Evolutionary conservation across 2,888 invertebrate species (phyloP).

Genomic region (Dolichopus griseipennis): DNA sequence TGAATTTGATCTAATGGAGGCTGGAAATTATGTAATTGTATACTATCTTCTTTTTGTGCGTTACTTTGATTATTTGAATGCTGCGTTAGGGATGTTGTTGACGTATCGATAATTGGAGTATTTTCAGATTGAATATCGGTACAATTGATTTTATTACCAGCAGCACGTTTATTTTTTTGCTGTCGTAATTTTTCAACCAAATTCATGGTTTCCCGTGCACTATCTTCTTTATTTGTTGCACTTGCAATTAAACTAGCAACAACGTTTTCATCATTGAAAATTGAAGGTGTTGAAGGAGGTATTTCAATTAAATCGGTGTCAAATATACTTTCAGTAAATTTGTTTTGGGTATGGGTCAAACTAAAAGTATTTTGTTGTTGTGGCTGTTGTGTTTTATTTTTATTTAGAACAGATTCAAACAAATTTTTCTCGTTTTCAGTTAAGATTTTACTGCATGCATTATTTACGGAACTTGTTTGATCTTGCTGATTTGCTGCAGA

Average conservation of each 20-base stretch:
- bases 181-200: conserved; percentile 73
- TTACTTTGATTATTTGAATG: not conserved
- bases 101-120: not conserved
- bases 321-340: conserved; percentile 2
- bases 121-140: not conserved
- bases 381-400: not conserved
- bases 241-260: conserved; percentile 12
- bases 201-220: conserved; percentile 72
- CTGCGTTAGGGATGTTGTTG: not conserved
- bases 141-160: not conserved
- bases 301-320: not conserved
- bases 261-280: conserved; percentile 17
- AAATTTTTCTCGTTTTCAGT: conserved; percentile 12
- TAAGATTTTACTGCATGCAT: not conserved
- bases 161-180: conserved; percentile 47
- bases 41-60: not conserved
- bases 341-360: conserved; percentile 18
- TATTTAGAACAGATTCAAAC: conserved; percentile 12
- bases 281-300: conserved; percentile 8
- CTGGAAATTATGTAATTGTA: conserved; percentile 25
- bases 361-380: conserved; percentile 14
- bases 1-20: conserved; percentile 40
- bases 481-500: not conserved
- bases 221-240: conserved; percentile 44
- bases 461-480: not conserved